Evolutionary conservation across 2,797 vertebrate species (phyloP), one percentile per base, ranked within the genome.

Genomic region (Taenioides sp.): DNA sequence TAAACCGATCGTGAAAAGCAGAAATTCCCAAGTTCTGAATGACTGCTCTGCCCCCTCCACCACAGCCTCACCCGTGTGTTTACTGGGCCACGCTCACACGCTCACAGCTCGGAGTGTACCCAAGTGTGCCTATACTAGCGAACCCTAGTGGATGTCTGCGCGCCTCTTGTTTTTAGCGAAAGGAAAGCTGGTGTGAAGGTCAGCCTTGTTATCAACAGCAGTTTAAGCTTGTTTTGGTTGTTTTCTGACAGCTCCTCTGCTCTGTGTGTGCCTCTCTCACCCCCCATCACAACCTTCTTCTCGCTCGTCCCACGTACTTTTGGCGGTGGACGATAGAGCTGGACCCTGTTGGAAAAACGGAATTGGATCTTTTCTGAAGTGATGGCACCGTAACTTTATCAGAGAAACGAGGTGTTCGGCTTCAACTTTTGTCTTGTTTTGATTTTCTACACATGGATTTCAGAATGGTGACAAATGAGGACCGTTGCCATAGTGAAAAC

Each of bases 261-360:
- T 72, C 79, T 18, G n/a, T 69, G 66, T 40, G 18, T 72, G 50
- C 63, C 76, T 12, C 7, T 2, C 69, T 64, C 65, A 74, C 80
- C 72, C 73, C 65, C 65, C 5, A 67, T 65, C 60, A 34, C 66
- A 54, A 67, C 7, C 28, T 59, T 9, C 65, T 25, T 60, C 67
- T 7, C 78, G 75, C 83, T 82, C 68, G 18, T 85, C 65, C 84
- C 84, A 85, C 87, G 91, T 86, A 78, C 31, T 87, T 82, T 88
- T 87, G 87, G 85, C 85, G 2, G 17, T 16, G 40, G 83, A n/a
- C 10, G 0, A 47, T 85, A 12, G 54, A 55, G 54, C 22, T 12
- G 50, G n/a, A 7, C 7, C 18, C 7, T 54, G 20, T n/a, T 22
- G 50, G 20, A 9, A 54, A 54, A n/a, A 18, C 54, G 11, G n/a